Conservation (phyloP, 2,888 invertebrate species). For the Drosophila testacea region DNA sequence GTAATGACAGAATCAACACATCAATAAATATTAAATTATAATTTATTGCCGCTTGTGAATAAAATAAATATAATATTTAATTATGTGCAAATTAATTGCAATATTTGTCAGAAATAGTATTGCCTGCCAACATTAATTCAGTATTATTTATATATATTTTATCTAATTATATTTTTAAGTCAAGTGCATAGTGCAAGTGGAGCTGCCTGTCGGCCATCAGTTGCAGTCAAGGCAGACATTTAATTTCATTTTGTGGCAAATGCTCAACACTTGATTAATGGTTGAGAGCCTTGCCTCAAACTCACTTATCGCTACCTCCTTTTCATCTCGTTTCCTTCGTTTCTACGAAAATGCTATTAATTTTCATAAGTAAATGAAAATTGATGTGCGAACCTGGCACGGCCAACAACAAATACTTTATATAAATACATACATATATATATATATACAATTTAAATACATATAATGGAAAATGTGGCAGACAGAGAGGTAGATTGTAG, state of each 20-base stretch:
- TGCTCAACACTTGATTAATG: constrained; percentile 49
- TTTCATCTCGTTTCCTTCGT: constrained; percentile 1
- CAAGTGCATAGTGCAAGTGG: constrained; percentile 25
- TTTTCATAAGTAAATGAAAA: constrained; percentile 61
- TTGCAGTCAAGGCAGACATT: constrained; percentile 34
- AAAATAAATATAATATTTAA: background rate
- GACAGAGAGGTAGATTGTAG: background rate
- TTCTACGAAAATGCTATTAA: constrained; percentile 54
- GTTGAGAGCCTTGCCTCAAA: constrained; percentile 10
- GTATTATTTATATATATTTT: background rate
- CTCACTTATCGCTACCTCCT: constrained; percentile 16
- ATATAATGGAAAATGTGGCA: constrained; percentile 1
- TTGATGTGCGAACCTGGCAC: constrained; percentile 37
- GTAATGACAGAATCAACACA: background rate
- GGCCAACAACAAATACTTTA: constrained; percentile 8
- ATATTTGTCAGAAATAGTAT: background rate
- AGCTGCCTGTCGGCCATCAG: constrained; percentile 26
- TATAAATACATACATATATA: background rate
- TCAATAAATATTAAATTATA: too few species aligned
- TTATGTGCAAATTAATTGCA: background rate
- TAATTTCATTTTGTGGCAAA: constrained; percentile 44
- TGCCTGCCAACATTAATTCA: background rate
- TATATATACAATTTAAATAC: background rate
- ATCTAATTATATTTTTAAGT: constrained; percentile 13
- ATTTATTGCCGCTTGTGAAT: too few species aligned